Base-by-base conservation (phyloP, 2,888 invertebrate species). In the Chelonus formosanus region DNA sequence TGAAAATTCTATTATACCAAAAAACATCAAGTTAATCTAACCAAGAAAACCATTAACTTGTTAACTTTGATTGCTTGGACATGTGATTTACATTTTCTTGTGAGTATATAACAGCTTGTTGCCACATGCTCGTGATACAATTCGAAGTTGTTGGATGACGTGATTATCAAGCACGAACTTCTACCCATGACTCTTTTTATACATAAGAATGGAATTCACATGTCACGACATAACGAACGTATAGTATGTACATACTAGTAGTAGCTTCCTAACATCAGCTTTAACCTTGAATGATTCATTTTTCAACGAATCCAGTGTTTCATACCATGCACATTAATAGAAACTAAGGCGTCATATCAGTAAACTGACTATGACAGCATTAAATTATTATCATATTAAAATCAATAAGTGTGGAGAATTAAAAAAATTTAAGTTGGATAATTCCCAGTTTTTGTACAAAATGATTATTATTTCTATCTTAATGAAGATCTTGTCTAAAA, bases 231-330 rank as follows among this genome's bases (percentile, higher is more conserved):
- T 52, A 31, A 8, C 31, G 52, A 32, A 8, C 52, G 7, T 3
- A 10, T 31, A 48, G 5, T 3, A 5, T 20, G 5, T 31, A 48
- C 31, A 52, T 4, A 32, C 34, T 5, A 32, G 32, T 48, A 48
- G 20, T 5, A 48, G 48, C 31, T 48, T 48, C 5, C 31, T 31
- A 52, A 32, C 52, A 6, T 32, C 52, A 32, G 20, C 52, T 40
- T 52, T 52, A 52, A 52, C 52, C 52, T 52, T 52, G 52, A 34
- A 52, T 52, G 52, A 52, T 52, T 52, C 52, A 52, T 40, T 40
- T 32, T 34, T 32, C 7, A 34, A 52, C 8, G 34, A 52, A 52
- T 52, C 34, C 5, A 32, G 4, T 34, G 31, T 52, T 52, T 7
- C 32, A 8, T 8, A 4, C 32, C 34, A 48, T 31, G 31, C 31